Conservation (phyloP, 2,113 vertebrate genomes). For the Equus quagga region DNA sequence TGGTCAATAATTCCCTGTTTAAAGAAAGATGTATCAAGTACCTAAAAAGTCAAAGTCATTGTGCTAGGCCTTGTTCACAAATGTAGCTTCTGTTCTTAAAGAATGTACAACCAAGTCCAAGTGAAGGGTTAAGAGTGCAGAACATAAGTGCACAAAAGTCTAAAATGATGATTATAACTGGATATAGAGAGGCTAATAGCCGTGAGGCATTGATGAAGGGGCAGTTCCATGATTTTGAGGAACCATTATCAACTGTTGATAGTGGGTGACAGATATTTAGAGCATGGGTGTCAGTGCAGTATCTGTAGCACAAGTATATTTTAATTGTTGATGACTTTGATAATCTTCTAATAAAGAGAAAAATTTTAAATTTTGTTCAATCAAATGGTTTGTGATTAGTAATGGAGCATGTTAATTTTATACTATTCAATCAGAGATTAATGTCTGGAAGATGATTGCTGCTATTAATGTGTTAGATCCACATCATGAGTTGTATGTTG, state of each 20-base stretch:
- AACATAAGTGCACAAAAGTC: neutral
- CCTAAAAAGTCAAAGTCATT: neutral
- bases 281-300: neutral
- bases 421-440: slow-evolving; percentile 54
- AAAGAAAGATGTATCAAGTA: neutral
- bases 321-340: slow-evolving; percentile 31
- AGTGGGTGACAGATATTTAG: neutral
- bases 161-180: neutral
- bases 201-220: neutral
- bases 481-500: neutral
- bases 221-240: neutral
- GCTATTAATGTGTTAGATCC: slow-evolving; percentile 22
- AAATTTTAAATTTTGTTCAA: neutral
- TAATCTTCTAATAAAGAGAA: slow-evolving; percentile 13
- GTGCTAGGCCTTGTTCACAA: neutral
- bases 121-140: neutral
- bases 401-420: slow-evolving; percentile 52
- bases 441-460: slow-evolving; percentile 55
- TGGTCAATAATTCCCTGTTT: neutral
- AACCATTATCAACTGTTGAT: neutral
- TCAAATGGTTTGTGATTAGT: slow-evolving; percentile 23
- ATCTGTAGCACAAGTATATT: neutral
- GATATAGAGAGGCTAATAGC: neutral
- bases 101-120: neutral
- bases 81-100: neutral